Evolutionary conservation across 2,797 vertebrate genomes (phyloP), one percentile per base, ranked within the genome.

Genomic region (Bradypodion ventrale): DNA sequence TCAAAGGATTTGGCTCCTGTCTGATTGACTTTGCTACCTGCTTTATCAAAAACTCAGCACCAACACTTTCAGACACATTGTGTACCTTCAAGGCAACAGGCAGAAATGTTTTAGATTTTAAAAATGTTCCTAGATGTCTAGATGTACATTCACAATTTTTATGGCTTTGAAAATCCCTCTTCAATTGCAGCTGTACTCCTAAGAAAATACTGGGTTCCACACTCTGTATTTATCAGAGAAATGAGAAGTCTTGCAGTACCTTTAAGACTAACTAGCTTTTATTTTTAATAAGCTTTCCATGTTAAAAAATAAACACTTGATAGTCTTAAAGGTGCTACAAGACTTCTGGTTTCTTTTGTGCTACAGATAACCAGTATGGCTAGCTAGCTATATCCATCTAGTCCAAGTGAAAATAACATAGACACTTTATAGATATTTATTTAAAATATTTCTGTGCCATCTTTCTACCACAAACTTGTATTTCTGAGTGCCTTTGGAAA

Each of bases 1-100:
- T 90, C 87, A 56, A 89, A 91, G 92, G 89, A 81, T 84, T 89
- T 83, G 89, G 88, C 88, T 93, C 92, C 87, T 89, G 85, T 87
- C 91, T 91, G 89, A 77, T 89, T 82, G 87, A 63, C 65, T 90
- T 80, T 85, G 89, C 62, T 78, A 80, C 35, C 80, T 69, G 86
- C 37, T 90, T 90, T 83, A 82, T 66, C 15, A n/a, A 75, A 73
- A 87, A 72, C 81, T 69, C 0, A n/a, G 42, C 83, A 85, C 56
- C 82, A 85, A 1, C 62, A 78, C 80, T 78, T 89, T 80, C 66
- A 66, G 69, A 76, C 78, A 85, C 82, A 25, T 80, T 82, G 52
- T 69, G 66, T 23, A 63, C 83, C 83, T 79, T 21, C 85, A 60
- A 87, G 46, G 40, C 5, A 69, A 23, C 13, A 81, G 27, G 82